Evolutionary conservation across 2,113 vertebrate genomes (phyloP).

Genomic region (Mobula hypostoma): DNA sequence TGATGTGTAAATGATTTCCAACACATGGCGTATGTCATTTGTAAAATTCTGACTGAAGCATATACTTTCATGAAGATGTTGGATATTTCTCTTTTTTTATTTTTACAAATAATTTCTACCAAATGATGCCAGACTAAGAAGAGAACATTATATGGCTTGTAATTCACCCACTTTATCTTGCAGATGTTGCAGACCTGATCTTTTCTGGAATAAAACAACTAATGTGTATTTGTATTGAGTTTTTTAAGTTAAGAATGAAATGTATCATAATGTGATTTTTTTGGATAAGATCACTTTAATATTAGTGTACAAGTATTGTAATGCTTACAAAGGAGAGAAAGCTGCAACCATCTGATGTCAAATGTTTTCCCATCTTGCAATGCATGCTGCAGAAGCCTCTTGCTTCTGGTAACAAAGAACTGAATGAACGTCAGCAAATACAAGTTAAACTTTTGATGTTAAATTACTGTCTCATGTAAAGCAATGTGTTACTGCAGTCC

Average conservation of each 20-base stretch:
- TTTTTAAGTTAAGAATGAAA: constrained; percentile 65
- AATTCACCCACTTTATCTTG: constrained; percentile 16
- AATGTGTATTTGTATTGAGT: constrained; percentile 52
- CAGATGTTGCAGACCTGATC: constrained; percentile 43
- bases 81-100: not conserved
- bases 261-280: constrained; percentile 56
- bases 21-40: not conserved
- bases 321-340: constrained; percentile 53
- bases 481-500: constrained; percentile 65
- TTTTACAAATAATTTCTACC: constrained; percentile 19
- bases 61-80: not conserved
- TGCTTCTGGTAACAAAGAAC: constrained; percentile 72
- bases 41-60: not conserved
- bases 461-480: constrained; percentile 60
- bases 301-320: constrained; percentile 62
- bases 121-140: not conserved
- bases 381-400: constrained; percentile 73
- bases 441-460: constrained; percentile 53
- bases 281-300: constrained; percentile 56
- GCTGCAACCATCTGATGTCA: constrained; percentile 54
- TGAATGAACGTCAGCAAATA: constrained; percentile 63
- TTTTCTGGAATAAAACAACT: constrained; percentile 65
- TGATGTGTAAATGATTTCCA: constrained; percentile 10
- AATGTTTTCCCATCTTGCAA: constrained; percentile 61
- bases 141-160: not conserved